Evolutionary conservation across 1,140 invertebrate genomes (phyloP).

Genomic region (Frieseomelitta varia): DNA sequence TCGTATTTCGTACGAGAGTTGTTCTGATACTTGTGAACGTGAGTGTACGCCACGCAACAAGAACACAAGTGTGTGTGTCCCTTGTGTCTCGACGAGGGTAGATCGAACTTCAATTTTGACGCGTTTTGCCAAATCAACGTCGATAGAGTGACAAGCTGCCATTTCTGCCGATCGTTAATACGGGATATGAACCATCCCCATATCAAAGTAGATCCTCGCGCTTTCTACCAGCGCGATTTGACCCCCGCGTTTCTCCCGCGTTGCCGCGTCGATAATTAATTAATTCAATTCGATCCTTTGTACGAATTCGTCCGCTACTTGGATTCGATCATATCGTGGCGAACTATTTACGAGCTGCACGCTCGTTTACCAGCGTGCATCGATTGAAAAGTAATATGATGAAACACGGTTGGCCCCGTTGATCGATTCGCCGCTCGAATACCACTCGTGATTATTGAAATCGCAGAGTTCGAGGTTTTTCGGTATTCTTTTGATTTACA

Average conservation of each 20-base stretch:
- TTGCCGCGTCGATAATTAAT: slow-evolving; percentile 28
- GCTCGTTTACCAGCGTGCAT: not conserved
- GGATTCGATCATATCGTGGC: not conserved
- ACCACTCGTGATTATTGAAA: not conserved
- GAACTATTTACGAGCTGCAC: not conserved
- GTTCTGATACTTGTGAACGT: not conserved
- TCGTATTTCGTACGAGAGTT: not conserved
- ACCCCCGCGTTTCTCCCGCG: not conserved
- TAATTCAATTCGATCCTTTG: slow-evolving; percentile 34
- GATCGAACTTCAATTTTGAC: slow-evolving; percentile 48
- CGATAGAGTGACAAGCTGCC: slow-evolving; percentile 55
- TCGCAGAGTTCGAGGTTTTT: not conserved
- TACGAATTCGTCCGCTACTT: not conserved
- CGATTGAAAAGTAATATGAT: not conserved
- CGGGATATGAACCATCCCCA: slow-evolving; percentile 32
- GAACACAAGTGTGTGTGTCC: not conserved
- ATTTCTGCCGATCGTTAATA: slow-evolving; percentile 32
- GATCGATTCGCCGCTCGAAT: not conserved
- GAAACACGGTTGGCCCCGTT: not conserved
- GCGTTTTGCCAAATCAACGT: slow-evolving; percentile 44
- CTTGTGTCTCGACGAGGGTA: not conserved
- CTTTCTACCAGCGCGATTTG: not conserved
- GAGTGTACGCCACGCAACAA: not conserved
- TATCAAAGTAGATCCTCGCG: slow-evolving; percentile 8
- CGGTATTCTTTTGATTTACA: not conserved